These are phyloP conservation scores for Erebia palarica DNA, from an alignment of 2,888 invertebrate species.

Conservation along the genomic window DNA sequence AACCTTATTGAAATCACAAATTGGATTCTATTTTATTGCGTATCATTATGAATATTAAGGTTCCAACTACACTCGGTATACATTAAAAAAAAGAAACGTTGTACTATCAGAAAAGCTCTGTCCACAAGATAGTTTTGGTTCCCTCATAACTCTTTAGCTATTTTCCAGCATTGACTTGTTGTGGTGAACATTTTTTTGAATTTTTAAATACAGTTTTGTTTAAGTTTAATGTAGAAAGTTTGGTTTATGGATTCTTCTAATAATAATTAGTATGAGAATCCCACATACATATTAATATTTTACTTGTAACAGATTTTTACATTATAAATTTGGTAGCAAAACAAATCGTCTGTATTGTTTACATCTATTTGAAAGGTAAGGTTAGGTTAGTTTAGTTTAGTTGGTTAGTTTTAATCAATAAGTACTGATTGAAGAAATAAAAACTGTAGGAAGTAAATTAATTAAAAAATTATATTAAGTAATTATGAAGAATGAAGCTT, in stretches of 20 bases:
- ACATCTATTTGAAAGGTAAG: no score
- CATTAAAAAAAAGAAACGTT: slow-evolving; percentile 47
- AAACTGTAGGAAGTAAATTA: no score
- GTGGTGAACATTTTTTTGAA: slow-evolving; percentile 28
- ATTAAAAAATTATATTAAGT: no score
- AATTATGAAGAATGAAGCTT: no score
- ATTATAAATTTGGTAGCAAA: not conserved
- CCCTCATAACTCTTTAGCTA: slow-evolving; percentile 48
- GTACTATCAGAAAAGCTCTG: slow-evolving; percentile 46
- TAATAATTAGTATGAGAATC: slow-evolving; percentile 6
- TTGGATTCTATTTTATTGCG: slow-evolving; percentile 7
- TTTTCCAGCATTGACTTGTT: slow-evolving; percentile 44
- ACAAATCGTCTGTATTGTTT: not conserved
- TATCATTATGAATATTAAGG: not conserved
- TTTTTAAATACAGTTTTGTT: slow-evolving; percentile 19
- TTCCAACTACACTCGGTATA: slow-evolving; percentile 42
- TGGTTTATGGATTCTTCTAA: slow-evolving; percentile 7
- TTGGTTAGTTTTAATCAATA: no score
- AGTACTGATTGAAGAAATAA: no score
- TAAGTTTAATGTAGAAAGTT: slow-evolving; percentile 16
- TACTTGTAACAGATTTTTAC: not conserved
- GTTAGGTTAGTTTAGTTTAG: no score
- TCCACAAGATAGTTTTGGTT: slow-evolving; percentile 43
- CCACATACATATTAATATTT: not conserved
- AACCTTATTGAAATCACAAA: not conserved